Evolutionary conservation across 2,113 vertebrate species (phyloP), one percentile per base, ranked within the genome.

Genomic region (Hyla sarda): DNA sequence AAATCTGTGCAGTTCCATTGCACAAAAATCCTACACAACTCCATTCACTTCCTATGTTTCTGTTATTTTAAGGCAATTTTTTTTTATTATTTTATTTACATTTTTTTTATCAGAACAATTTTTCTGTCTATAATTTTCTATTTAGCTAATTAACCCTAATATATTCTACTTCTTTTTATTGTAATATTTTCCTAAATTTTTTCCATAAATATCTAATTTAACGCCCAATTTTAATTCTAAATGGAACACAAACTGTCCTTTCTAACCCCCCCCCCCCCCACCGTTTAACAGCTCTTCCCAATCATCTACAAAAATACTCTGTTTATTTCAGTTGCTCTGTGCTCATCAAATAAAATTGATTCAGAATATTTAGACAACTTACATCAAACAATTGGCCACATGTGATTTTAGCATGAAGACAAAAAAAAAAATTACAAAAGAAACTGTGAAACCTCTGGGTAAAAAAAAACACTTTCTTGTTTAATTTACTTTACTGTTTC

Each of bases 351-450:
- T 62, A 87, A 87, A 87, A 87, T 87, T 82, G 85, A 87, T 87
- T 87, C 85, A 87, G 78, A 87, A 87, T 87, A 82, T 87, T 87
- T 82, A 87, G 85, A 87, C 85, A 87, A 87, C 85, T 87, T 87
- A 87, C 85, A 87, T 87, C 67, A 87, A 87, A 87, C 85, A 87
- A 87, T 87, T 87, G 85, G 85, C 85, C 85, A 87, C 85, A 87
- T 87, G 85, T 82, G 85, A 74, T 87, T 86, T 87, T 82, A 87
- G 85, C 77, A 87, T 87, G 77, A 87, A 87, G 85, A 87, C 78
- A 87, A 87, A 87, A 87, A 85, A n/a, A 82, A 87, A 87, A 82
- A 87, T 82, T 82, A 87, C 78, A 87, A 87, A 87, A 87, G 78
- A 87, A 87, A 87, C 85, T 86, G 85, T 86, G 85, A 86, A 86